phyloP scores from a whole-genome alignment of 2,797 vertebrate genomes.

The Pogoniulus pusillus region DNA sequence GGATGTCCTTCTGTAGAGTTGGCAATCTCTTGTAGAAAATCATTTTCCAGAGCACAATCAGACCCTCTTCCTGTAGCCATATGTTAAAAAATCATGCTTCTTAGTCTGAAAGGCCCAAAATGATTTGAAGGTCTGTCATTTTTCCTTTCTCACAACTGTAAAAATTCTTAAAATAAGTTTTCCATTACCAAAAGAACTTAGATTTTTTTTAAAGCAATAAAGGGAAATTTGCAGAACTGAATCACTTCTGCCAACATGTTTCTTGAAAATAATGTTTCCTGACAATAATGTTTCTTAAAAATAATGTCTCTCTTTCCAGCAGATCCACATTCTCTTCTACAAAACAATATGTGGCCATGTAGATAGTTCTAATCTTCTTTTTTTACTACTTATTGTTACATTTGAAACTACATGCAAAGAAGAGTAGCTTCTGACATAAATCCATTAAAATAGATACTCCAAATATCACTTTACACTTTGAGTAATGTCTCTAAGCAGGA shows the following conservation, averaged over 20 bases:
- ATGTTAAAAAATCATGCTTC: constrained; percentile 20
- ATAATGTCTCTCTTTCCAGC: neutral
- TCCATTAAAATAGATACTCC: neutral
- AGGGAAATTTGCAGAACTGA: constrained; percentile 11
- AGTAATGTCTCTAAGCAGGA: neutral
- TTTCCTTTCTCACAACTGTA: constrained; percentile 36
- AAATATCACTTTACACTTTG: neutral
- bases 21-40: constrained; percentile 66
- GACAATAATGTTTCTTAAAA: neutral
- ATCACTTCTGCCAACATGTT: neutral
- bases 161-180: constrained; percentile 23
- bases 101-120: constrained; percentile 28
- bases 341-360: neutral
- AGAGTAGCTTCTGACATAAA: neutral
- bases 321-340: neutral
- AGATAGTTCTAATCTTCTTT: neutral
- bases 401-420: neutral
- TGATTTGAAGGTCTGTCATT: constrained; percentile 12
- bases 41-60: constrained; percentile 49
- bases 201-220: neutral
- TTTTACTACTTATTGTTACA: neutral
- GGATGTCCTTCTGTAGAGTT: constrained; percentile 42
- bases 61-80: constrained; percentile 42
- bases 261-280: constrained; percentile 14
- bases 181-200: neutral